Evolutionary conservation across 2,113 vertebrate species (phyloP).

Genomic region (Stegostoma tigrinum): DNA sequence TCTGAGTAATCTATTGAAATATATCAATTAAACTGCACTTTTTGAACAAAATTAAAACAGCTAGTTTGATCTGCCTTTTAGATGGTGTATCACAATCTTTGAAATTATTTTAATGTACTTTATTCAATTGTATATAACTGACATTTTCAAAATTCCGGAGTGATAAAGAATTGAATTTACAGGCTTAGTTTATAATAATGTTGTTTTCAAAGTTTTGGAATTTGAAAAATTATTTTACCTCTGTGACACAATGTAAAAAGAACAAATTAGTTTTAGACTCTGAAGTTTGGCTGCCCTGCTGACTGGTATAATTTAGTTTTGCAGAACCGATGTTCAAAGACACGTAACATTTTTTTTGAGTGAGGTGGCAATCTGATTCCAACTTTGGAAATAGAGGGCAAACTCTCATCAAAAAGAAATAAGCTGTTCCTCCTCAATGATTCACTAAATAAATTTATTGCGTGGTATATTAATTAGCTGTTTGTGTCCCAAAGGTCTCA

Average conservation of each 20-base stretch:
- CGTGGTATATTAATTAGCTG: not conserved
- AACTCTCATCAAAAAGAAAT: not conserved
- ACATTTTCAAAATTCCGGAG: not conserved
- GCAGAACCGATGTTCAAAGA: not conserved
- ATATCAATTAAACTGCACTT: not conserved
- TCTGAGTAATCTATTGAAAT: not conserved
- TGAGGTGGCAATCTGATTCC: not conserved
- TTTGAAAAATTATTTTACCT: not conserved
- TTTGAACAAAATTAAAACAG: not conserved
- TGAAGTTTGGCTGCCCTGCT: not conserved
- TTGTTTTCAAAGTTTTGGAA: not conserved
- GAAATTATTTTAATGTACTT: not conserved
- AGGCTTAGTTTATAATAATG: not conserved
- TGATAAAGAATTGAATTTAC: not conserved
- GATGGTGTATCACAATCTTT: no score
- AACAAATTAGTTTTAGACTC: not conserved
- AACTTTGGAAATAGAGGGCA: not conserved
- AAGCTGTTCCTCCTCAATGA: not conserved
- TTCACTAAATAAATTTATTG: not conserved
- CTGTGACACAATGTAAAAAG: not conserved
- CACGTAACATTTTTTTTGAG: not conserved
- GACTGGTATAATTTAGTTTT: not conserved
- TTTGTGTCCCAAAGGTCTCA: not conserved
- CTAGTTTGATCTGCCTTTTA: not conserved
- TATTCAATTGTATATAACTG: not conserved